Percentiles rank a stretch among this genome's conserved stretches.
phyloP scores from a whole-genome alignment of 2,888 invertebrate genomes.

The Macroteleia sp. region DNA sequence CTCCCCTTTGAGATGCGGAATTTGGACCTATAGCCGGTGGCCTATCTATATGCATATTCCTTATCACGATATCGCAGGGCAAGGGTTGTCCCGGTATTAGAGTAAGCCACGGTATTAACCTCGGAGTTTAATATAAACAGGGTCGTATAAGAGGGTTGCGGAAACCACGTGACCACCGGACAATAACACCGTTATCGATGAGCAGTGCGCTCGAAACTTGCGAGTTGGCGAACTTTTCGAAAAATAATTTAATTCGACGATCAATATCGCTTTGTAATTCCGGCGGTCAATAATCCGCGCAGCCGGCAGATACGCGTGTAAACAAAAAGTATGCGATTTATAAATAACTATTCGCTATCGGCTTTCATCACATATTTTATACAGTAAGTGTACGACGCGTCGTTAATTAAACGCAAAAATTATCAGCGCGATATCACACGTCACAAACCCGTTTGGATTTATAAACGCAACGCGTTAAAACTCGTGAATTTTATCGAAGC shows the following conservation, averaged over 20 bases:
- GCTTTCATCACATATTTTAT: conserved; percentile 3
- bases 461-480: conserved; percentile 11
- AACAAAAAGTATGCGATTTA: conserved; percentile 14
- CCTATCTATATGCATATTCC: conserved; percentile 75
- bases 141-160: conserved; percentile 62
- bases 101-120: conserved; percentile 81
- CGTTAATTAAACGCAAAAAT: conserved; percentile 27
- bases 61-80: conserved; percentile 81
- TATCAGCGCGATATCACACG: background rate
- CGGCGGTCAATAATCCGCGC: conserved; percentile 33
- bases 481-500: conserved; percentile 3
- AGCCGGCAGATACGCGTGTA: background rate
- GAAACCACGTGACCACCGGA: conserved; percentile 75
- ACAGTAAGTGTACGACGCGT: background rate
- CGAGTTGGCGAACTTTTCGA: conserved; percentile 48
- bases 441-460: conserved; percentile 38
- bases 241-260: conserved; percentile 42
- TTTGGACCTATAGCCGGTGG: conserved; percentile 44
- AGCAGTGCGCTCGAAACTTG: conserved; percentile 44
- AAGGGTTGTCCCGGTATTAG: conserved; percentile 81
- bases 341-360: conserved; percentile 31
- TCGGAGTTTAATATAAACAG: conserved; percentile 81
- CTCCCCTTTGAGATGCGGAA: conserved; percentile 50
- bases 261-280: conserved; percentile 22
- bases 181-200: conserved; percentile 77